phyloP scores from a whole-genome alignment of 2,797 vertebrate species.

The Girardinus metallicus region DNA sequence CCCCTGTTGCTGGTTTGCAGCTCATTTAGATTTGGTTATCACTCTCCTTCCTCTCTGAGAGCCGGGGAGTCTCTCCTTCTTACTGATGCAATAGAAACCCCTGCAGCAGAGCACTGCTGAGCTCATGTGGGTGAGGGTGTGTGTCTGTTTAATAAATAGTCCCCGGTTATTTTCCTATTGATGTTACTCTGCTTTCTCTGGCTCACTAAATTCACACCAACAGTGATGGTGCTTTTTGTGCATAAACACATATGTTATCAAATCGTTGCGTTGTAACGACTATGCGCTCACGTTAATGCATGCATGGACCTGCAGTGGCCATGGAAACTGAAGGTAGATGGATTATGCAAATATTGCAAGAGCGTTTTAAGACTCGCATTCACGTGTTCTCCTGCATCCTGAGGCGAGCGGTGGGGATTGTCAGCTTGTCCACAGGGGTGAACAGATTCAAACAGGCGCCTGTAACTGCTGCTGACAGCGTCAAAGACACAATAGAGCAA shows the following conservation, averaged over 20 bases:
- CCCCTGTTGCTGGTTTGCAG: constrained; percentile 42
- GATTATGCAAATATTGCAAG: constrained; percentile 21
- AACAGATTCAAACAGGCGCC: constrained; percentile 41
- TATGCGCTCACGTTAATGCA: constrained; percentile 1
- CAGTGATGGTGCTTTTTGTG: constrained; percentile 25
- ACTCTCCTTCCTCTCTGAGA: constrained; percentile 49
- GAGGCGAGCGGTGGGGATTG: constrained; percentile 20
- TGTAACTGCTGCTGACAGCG: constrained; percentile 34
- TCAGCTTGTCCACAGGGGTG: constrained; percentile 32
- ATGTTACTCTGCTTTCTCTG: constrained; percentile 52
- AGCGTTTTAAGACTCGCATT: constrained; percentile 14
- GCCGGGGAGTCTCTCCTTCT: constrained; percentile 53
- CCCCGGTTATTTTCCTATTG: constrained; percentile 53
- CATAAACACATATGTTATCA: constrained; percentile 38
- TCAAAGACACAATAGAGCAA: constrained; percentile 41
- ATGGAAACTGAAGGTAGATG: constrained; percentile 29
- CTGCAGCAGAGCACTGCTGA: constrained; percentile 58
- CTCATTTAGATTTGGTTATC: constrained; percentile 61
- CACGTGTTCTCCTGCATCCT: constrained; percentile 29
- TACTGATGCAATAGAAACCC: constrained; percentile 69
- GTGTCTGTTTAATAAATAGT: constrained; percentile 55
- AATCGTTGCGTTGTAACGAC: constrained; percentile 9
- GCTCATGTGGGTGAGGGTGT: constrained; percentile 36
- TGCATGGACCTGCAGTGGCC: constrained; percentile 23
- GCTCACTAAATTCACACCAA: constrained; percentile 50